Base-by-base conservation (phyloP, 2,113 vertebrate genomes). In the Corydoras sp. region DNA sequence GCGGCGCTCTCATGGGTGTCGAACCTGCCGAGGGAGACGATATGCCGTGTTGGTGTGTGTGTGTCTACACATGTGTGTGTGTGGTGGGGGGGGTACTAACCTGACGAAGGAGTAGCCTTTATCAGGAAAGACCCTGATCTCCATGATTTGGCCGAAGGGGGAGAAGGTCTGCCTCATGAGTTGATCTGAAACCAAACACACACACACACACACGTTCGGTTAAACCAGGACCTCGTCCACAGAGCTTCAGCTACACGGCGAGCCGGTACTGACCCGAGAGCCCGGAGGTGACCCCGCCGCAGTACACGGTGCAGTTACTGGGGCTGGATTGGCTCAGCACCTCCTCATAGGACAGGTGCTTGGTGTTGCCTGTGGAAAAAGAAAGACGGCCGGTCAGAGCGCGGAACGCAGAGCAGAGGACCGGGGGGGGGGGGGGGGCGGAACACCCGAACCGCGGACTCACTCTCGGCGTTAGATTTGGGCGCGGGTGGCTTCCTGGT, bases 121-220 rank as follows among this genome's bases (percentile, higher is more conserved):
- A 85, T 98, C 97, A 0, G 96, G 97, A 83, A 99, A 99, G 81
- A 99, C 95, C 75, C 97, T 82, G 77, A 98, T 94, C 83, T 99
- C 97, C 96, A 99, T 91, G 83, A 98, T 97, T 87, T 95, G 96
- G 70, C 97, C 97, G 65, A 99, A 99, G 5, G 92, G 92, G 15
- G 95, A 95, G 83, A 99, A 99, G 55, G 97, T 98, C 91, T 97
- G 96, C 81, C 97, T 94, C 97, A 99, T 99, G 66, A 99, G 88
- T 91, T 98, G 96, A 79, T 99, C 97, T 99, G 85, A 11, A 87
- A 75, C 3, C 2, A 2, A 79, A 72, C 75, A 61, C 83, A 24
- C 18, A 24, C 18, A 24, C 18, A 24, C 83, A 24, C 18, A 24
- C 18, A 24, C 18, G 2, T 24, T 24, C 18, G 18, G 18, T 24